Evolutionary conservation across 1,140 invertebrate genomes (phyloP).

Genomic region (Mylabris phalerata): DNA sequence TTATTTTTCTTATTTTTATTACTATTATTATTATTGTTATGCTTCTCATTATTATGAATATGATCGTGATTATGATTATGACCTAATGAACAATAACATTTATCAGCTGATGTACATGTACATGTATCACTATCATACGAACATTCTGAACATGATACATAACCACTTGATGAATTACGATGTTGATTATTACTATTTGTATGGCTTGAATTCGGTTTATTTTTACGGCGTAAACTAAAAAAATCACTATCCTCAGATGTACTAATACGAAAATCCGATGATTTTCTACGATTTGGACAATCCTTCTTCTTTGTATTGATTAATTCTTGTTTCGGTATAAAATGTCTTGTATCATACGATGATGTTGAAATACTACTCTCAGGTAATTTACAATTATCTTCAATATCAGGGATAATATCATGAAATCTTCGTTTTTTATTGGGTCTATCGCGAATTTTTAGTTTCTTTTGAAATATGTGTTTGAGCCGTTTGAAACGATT

Average conservation of each 20-base stretch:
- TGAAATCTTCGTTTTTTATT: conserved; percentile 1
- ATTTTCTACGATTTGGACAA: conserved; percentile 40
- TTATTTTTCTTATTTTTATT: conserved; percentile 62
- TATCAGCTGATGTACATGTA: conserved; percentile 63
- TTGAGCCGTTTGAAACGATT: conserved; percentile 37
- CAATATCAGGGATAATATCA: neutral
- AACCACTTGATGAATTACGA: conserved; percentile 63
- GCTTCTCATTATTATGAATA: conserved; percentile 19
- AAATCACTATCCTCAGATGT: conserved; percentile 64
- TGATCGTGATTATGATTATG: neutral
- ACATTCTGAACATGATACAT: conserved; percentile 81
- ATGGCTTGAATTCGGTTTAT: conserved; percentile 1
- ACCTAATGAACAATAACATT: conserved; percentile 65
- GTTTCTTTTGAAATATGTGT: conserved; percentile 35
- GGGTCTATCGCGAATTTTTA: conserved; percentile 22
- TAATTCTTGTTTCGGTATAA: conserved; percentile 47
- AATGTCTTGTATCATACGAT: conserved; percentile 52
- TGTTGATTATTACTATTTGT: conserved; percentile 46
- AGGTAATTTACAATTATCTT: conserved; percentile 30
- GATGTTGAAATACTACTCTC: conserved; percentile 53
- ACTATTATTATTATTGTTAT: conserved; percentile 13
- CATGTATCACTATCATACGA: conserved; percentile 75
- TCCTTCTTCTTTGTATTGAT: conserved; percentile 26
- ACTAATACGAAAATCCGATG: conserved; percentile 45
- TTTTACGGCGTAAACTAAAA: conserved; percentile 44